These are phyloP conservation scores for Myoxocephalus aenaeus DNA, from an alignment of 2,797 vertebrate genomes.

Conservation along the genomic window DNA sequence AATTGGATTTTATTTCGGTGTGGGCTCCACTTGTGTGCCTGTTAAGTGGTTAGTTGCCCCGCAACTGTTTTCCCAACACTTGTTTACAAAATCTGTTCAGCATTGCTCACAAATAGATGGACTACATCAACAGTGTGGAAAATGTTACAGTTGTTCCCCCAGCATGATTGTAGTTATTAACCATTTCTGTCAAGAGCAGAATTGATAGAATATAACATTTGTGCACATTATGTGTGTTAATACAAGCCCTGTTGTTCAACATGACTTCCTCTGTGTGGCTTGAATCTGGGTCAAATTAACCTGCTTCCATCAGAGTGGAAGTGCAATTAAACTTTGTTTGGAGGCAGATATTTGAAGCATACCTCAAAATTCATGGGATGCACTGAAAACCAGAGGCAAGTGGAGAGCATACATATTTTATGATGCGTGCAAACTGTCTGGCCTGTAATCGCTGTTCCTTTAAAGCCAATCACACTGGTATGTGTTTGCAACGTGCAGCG, in stretches of 20 bases:
- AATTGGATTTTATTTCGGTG: conserved; percentile 26
- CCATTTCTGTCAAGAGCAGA: conserved; percentile 11
- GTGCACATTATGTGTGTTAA: conserved; percentile 32
- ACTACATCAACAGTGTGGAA: conserved; percentile 18
- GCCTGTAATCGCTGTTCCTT: conserved; percentile 44
- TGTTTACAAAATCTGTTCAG: conserved; percentile 42
- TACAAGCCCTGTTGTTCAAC: conserved; percentile 22
- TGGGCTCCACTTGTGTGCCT: conserved; percentile 12
- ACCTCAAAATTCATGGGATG: conserved; percentile 35
- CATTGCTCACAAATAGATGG: conserved; percentile 23
- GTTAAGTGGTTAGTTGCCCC: conserved; percentile 35
- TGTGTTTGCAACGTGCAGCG: conserved; percentile 25
- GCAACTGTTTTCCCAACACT: conserved; percentile 25
- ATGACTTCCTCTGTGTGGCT: conserved; percentile 31
- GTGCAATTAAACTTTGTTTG: conserved; percentile 63
- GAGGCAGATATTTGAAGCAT: conserved; percentile 52
- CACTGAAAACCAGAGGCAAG: conserved; percentile 25
- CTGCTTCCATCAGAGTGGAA: conserved; percentile 50
- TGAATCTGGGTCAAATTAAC: conserved; percentile 73
- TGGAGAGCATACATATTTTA: conserved; percentile 20
- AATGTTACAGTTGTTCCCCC: conserved; percentile 10
- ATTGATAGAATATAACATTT: neutral
- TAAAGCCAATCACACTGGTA: conserved; percentile 44
- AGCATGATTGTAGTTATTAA: conserved; percentile 29
- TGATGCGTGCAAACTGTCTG: conserved; percentile 43